A percentile compares a stretch with the other conserved stretches of the same genome.
Evolutionary conservation across 2,888 invertebrate species (phyloP).

Genomic region (Heterodera filipjevi): DNA sequence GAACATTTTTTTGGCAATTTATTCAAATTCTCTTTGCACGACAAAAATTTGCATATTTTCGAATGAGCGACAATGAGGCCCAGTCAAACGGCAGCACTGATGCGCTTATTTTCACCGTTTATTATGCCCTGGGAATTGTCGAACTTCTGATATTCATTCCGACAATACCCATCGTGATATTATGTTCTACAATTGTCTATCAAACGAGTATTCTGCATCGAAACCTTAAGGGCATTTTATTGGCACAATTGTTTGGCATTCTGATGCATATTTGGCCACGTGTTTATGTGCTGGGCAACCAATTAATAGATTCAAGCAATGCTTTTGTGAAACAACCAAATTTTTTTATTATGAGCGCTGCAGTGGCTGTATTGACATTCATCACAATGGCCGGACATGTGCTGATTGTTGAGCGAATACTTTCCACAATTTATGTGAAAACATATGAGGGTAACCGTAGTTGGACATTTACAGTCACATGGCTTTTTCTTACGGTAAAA

Average conservation of each 20-base stretch:
- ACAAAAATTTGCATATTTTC: not conserved
- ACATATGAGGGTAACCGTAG: constrained; percentile 1
- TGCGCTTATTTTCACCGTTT: not conserved
- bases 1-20: not conserved
- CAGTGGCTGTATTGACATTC: not conserved
- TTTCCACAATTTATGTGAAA: not conserved
- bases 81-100: not conserved
- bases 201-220: not conserved
- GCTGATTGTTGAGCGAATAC: constrained; percentile 17
- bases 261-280: not conserved
- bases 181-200: not conserved
- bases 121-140: not conserved
- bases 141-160: not conserved
- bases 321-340: not conserved
- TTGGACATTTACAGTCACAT: constrained; percentile 7
- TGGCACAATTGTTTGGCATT: constrained; percentile 4
- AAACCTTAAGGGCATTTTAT: constrained; percentile 10
- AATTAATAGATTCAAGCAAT: not conserved
- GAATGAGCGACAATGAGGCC: not conserved
- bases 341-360: not conserved
- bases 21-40: too few relatives aligned
- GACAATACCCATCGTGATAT: not conserved
- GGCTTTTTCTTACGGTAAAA: not conserved
- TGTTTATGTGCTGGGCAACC: not conserved
- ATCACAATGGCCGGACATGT: constrained; percentile 15